These are phyloP conservation scores for Pygoscelis adeliae DNA, from an alignment of 2,113 vertebrate genomes.

Conservation along the genomic window DNA sequence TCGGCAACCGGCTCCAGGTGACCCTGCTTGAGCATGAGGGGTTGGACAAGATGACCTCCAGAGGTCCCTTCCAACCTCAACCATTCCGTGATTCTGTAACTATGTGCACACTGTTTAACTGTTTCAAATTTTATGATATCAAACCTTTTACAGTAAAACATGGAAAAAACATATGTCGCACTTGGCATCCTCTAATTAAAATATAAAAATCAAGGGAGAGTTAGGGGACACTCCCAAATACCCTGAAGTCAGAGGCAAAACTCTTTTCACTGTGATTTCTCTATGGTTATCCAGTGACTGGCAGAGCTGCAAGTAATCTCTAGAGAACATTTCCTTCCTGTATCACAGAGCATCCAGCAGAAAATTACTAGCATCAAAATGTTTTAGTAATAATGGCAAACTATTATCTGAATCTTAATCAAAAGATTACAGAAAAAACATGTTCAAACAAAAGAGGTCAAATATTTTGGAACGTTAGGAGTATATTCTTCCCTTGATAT, in stretches of 20 bases:
- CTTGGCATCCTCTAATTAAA: neutral
- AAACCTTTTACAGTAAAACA: neutral
- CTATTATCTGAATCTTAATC: neutral
- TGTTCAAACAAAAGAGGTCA: neutral
- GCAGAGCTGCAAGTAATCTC: neutral
- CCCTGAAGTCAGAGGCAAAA: neutral
- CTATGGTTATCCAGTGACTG: neutral
- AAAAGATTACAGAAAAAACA: neutral
- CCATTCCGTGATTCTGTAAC: neutral
- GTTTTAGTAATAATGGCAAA: neutral
- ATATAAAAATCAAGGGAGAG: neutral
- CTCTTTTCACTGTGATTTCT: neutral
- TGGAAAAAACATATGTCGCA: neutral
- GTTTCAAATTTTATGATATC: neutral
- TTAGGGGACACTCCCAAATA: neutral
- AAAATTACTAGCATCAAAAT: neutral
- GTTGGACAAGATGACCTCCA: neutral
- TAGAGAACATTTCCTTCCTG: neutral
- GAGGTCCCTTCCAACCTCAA: neutral
- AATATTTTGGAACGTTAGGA: neutral
- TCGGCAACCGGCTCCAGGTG: neutral
- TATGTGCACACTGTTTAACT: neutral
- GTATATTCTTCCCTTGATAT: neutral
- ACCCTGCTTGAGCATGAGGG: neutral
- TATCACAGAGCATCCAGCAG: neutral